Evolutionary conservation across 2,888 invertebrate genomes (phyloP), one percentile per base, ranked within the genome.

Genomic region (Hofmannophila pseudospretella): DNA sequence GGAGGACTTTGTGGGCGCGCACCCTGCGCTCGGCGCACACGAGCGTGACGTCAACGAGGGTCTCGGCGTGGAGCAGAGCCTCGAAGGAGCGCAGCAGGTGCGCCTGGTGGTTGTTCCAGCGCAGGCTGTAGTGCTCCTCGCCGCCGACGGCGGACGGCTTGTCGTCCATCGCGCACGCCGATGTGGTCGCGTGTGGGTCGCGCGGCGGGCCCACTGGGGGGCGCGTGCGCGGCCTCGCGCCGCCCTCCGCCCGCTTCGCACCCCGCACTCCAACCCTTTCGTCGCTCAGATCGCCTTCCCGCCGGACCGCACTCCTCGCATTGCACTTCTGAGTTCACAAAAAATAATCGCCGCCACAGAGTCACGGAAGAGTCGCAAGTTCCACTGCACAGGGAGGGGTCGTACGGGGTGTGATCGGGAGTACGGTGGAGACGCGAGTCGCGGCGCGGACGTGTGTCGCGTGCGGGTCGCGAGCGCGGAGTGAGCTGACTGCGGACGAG

Each of bases 61-160:
- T 91, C 82, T 96, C 96, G 12, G 93, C 93, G 66, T 95, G 94
- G 45, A 96, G 89, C 44, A 96, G 89, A n/a, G 93, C 92, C 67
- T 96, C 96, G 82, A 97, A 96, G 34, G 96, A 93, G 60, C 93
- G 90, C 54, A 96, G 89, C 67, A 97, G 92, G 78, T 96, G 95
- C 54, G 91, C 91, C 75, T 95, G 95, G 88, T 96, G 96, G 88
- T 96, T 96, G 89, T 96, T 96, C 96, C 96, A 97, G 80, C 95
- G 91, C 66, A 96, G 89, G 71, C 95, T 96, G 85, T 96, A 96
- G 79, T 96, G 95, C 71, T 95, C 94, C 81, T 94, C 87, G 32
- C 71, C 67, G 64, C 64, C 68, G 58, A 64, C 69, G 67, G 75
- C 66, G 63, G 70, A 65, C 55, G 77, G 61, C 64, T 85, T 85